Evolutionary conservation across 64 coral and sea anemone genomes (phyloP).

Genomic region (Exaiptasia diaphana): DNA sequence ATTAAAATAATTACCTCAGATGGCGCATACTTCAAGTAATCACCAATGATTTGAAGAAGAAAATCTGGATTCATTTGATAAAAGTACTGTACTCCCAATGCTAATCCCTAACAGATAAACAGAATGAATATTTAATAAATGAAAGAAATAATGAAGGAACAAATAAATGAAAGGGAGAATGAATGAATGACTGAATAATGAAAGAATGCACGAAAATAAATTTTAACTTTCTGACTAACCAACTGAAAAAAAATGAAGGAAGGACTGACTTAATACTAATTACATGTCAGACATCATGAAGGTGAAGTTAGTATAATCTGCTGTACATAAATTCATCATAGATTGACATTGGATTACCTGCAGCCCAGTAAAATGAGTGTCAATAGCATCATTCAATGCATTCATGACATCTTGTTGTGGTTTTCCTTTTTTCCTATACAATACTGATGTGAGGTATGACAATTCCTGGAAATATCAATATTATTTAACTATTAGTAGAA

Average conservation of each 20-base stretch:
- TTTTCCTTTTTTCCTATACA: slow-evolving; percentile 84
- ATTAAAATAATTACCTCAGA: slow-evolving; percentile 66
- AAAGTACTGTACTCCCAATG: slow-evolving; percentile 84
- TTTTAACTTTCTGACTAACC: no score
- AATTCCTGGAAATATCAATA: slow-evolving; percentile 62
- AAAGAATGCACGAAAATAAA: no score
- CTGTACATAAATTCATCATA: no score
- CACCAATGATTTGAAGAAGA: slow-evolving; percentile 83
- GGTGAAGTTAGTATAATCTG: no score
- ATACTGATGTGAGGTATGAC: slow-evolving; percentile 82
- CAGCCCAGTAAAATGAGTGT: slow-evolving; percentile 81
- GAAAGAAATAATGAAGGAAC: no score
- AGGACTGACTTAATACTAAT: no score
- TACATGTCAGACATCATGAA: no score
- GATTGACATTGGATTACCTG: no score
- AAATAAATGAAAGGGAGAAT: no score
- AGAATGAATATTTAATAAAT: no score
- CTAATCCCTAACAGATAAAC: slow-evolving; percentile 70
- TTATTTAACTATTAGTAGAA: background rate
- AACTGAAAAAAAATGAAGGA: background rate
- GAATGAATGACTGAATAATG: background rate
- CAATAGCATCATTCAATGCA: slow-evolving; percentile 81
- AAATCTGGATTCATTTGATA: slow-evolving; percentile 89
- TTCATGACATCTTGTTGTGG: slow-evolving; percentile 74
- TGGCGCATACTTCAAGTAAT: slow-evolving; percentile 87